A percentile compares a stretch with the other conserved stretches of the same genome.
These are phyloP conservation scores for Chaetodon trifascialis DNA, from an alignment of 2,113 vertebrate species.

Conservation along the genomic window DNA sequence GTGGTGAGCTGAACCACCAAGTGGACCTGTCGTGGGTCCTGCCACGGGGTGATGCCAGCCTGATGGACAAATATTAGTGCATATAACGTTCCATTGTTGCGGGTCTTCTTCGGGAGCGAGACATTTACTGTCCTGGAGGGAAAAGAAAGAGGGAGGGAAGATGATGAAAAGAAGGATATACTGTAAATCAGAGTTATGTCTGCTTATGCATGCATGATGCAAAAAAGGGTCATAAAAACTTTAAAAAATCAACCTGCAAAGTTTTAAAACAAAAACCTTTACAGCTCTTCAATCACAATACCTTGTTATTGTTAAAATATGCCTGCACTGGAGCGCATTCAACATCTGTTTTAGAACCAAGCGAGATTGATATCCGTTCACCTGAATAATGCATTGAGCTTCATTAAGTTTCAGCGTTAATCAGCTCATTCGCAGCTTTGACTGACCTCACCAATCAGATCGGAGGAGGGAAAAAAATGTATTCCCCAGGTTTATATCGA, in stretches of 20 bases:
- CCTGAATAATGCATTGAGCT: no score
- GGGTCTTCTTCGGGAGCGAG: conserved; percentile 95
- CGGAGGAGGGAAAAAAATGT: background rate
- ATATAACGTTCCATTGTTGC: conserved; percentile 95
- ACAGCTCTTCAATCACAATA: no score
- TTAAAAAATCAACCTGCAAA: background rate
- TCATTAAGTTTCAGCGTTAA: background rate
- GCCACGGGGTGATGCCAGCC: conserved; percentile 90
- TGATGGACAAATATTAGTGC: conserved; percentile 95
- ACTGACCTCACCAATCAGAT: background rate
- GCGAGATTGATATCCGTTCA: no score
- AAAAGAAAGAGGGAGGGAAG: conserved; percentile 40
- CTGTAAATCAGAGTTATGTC: background rate
- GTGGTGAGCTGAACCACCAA: conserved; percentile 94
- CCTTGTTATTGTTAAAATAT: background rate
- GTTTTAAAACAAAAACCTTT: background rate
- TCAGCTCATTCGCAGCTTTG: background rate
- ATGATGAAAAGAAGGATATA: background rate
- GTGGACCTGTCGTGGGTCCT: conserved; percentile 92
- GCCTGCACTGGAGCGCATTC: background rate
- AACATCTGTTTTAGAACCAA: background rate
- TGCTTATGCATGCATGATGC: no score
- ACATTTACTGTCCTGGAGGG: conserved; percentile 91
- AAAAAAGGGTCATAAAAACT: no score
- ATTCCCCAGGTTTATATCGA: background rate